Conservation (phyloP, 2,797 vertebrate genomes). For the Phataginus tricuspis region DNA sequence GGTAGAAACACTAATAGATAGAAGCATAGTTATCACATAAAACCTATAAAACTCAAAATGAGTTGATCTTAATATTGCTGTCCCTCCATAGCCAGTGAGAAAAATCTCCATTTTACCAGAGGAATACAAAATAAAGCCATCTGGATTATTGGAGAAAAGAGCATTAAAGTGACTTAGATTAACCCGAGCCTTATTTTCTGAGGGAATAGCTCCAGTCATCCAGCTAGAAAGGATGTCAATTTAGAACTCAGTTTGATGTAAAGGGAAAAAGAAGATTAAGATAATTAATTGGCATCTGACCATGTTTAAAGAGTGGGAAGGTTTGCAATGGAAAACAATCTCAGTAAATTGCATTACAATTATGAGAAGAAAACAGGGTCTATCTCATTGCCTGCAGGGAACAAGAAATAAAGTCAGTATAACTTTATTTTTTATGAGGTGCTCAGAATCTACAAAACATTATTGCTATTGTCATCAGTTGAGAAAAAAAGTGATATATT, state of each 20-base stretch:
- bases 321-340: slow-evolving; percentile 71
- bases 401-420: slow-evolving; percentile 64
- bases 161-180: slow-evolving; percentile 73
- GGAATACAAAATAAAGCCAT: slow-evolving; percentile 74
- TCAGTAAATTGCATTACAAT: slow-evolving; percentile 76
- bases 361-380: slow-evolving; percentile 71
- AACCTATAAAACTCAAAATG: slow-evolving; percentile 74
- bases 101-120: slow-evolving; percentile 61
- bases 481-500: slow-evolving; percentile 53
- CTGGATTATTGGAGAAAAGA: slow-evolving; percentile 71
- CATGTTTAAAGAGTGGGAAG: slow-evolving; percentile 72
- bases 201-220: slow-evolving; percentile 68
- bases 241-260: slow-evolving; percentile 77
- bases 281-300: slow-evolving; percentile 81
- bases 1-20: slow-evolving; percentile 70
- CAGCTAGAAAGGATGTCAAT: slow-evolving; percentile 75
- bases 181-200: slow-evolving; percentile 64
- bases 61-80: slow-evolving; percentile 64
- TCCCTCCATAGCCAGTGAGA: slow-evolving; percentile 57
- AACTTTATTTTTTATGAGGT: slow-evolving; percentile 72
- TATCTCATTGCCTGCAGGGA: slow-evolving; percentile 69
- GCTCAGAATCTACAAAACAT: slow-evolving; percentile 59
- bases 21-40: slow-evolving; percentile 72
- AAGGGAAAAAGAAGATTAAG: slow-evolving; percentile 70
- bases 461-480: slow-evolving; percentile 58